A percentile compares a stretch with the other conserved stretches of the same genome.
phyloP scores from a whole-genome alignment of 2,113 vertebrate genomes.

The Oceanites oceanicus region DNA sequence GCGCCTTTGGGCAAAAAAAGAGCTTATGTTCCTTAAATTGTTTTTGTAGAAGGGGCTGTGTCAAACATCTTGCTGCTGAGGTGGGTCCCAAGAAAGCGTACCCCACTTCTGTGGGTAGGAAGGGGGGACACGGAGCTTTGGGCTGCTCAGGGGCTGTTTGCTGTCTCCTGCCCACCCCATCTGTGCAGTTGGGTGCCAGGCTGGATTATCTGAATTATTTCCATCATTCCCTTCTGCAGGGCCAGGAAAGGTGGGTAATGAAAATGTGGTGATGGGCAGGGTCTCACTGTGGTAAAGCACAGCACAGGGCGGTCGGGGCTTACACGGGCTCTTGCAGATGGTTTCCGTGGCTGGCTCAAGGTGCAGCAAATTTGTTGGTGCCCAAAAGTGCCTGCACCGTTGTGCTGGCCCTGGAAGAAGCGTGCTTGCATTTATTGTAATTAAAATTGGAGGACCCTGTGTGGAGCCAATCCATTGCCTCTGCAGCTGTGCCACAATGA shows the following conservation, averaged over 20 bases:
- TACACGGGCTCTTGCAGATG: fast-evolving
- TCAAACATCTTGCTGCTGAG: background rate
- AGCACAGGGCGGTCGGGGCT: background rate
- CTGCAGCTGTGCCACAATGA: background rate
- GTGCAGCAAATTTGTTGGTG: background rate
- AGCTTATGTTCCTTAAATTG: fast-evolving
- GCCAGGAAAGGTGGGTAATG: background rate
- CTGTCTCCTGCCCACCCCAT: background rate
- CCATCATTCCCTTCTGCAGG: fast-evolving
- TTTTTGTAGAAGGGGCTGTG: background rate
- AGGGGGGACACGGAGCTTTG: fast-evolving
- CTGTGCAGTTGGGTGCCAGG: background rate
- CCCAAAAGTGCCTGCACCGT: background rate
- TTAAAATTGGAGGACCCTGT: background rate
- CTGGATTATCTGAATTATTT: background rate
- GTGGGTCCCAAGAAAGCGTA: background rate
- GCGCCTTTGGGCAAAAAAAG: background rate
- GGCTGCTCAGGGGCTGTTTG: background rate
- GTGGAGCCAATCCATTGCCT: background rate
- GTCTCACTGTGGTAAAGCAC: fast-evolving
- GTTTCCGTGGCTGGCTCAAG: background rate
- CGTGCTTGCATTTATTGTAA: background rate
- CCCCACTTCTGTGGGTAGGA: background rate
- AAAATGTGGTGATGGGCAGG: background rate
- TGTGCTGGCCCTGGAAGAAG: background rate